These are phyloP conservation scores for Drosophila lowei DNA, from an alignment of 1,140 invertebrate genomes.

Conservation along the genomic window DNA sequence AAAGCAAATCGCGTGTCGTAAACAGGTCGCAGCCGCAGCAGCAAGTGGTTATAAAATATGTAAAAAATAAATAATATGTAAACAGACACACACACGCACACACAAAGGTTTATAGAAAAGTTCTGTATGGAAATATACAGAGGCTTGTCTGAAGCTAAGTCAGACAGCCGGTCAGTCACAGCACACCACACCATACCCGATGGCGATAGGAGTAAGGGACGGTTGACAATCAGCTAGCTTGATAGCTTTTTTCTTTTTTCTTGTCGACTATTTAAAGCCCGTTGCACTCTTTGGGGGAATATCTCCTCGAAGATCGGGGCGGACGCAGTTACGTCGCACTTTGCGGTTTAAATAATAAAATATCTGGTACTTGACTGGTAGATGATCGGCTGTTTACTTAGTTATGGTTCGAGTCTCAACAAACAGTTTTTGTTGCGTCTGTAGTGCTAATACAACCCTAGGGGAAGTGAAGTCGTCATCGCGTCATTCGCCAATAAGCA, in stretches of 20 bases:
- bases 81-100: conserved; percentile 16
- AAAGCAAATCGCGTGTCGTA: conserved; percentile 73
- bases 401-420: too few species aligned
- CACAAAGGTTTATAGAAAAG: conserved; percentile 19
- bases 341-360: too few species aligned
- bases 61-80: conserved; percentile 66
- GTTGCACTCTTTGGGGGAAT: conserved; percentile 12
- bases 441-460: too few species aligned
- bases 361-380: too few species aligned
- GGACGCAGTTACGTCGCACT: conserved; percentile 17
- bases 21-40: conserved; percentile 59
- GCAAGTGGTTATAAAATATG: conserved; percentile 55
- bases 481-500: too few species aligned
- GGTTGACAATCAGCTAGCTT: conserved; percentile 24
- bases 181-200: not conserved
- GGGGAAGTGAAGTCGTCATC: too few species aligned
- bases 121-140: conserved; percentile 25
- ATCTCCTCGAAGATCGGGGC: conserved; percentile 15
- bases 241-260: conserved; percentile 36
- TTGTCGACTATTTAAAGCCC: conserved; percentile 64
- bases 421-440: too few species aligned
- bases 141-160: conserved; percentile 11
- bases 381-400: too few species aligned
- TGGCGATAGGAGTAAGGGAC: not conserved
- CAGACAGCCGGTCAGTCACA: not conserved